phyloP scores from a whole-genome alignment of 1,140 invertebrate species.

The Hermetia illucens region DNA sequence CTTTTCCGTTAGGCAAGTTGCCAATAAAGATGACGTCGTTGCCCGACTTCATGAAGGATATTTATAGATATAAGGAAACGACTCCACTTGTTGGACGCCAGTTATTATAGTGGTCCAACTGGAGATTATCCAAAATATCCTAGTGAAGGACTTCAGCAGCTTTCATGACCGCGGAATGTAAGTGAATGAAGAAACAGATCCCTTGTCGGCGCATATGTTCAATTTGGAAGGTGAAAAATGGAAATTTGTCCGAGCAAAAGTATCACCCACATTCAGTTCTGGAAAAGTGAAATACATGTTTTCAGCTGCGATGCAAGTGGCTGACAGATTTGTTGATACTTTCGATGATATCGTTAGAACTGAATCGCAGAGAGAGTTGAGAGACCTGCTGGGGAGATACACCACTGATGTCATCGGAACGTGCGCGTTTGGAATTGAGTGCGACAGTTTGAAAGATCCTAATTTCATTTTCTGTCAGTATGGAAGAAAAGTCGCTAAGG shows the following conservation, averaged over 20 bases:
- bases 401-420: no score
- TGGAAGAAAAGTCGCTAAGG: constrained; percentile 21
- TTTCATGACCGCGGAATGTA: constrained; percentile 9
- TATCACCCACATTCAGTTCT: constrained; percentile 36
- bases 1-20: constrained; percentile 2
- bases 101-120: constrained; percentile 30
- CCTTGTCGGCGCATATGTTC: constrained; percentile 8
- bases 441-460: no score
- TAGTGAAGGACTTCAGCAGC: constrained; percentile 21
- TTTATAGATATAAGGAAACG: no score
- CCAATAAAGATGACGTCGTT: no score
- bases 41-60: no score
- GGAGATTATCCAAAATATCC: constrained; percentile 25
- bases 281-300: constrained; percentile 36
- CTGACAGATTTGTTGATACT: constrained; percentile 12
- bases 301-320: constrained; percentile 12
- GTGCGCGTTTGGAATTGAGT: no score
- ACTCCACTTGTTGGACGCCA: no score
- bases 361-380: no score
- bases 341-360: no score
- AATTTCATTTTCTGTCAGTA: no score
- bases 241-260: constrained; percentile 31
- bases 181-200: constrained; percentile 7
- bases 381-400: no score
- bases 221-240: constrained; percentile 30